These are phyloP conservation scores for Cecropterus lyciades DNA, from an alignment of 1,140 invertebrate genomes.

Conservation along the genomic window DNA sequence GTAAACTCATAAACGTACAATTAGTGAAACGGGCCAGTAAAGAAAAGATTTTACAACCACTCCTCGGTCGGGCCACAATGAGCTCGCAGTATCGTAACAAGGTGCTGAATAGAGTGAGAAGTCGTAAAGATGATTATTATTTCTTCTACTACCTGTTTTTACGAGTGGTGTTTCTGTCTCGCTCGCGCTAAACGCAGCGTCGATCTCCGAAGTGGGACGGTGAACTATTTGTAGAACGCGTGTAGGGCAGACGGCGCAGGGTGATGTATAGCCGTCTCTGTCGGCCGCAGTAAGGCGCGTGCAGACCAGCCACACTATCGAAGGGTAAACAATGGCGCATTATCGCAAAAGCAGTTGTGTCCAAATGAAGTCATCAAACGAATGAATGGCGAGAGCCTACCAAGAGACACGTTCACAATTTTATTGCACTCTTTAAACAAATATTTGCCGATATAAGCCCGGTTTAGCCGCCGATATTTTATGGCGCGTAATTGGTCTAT, in stretches of 20 bases:
- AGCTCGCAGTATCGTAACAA: constrained; percentile 84
- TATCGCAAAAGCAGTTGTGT: constrained; percentile 75
- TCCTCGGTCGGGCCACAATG: constrained; percentile 79
- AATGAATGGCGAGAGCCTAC: constrained; percentile 76
- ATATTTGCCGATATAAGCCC: constrained; percentile 68
- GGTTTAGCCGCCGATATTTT: constrained; percentile 49
- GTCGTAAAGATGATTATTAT: constrained; percentile 85
- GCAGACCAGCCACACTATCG: constrained; percentile 75
- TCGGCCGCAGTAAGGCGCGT: constrained; percentile 75
- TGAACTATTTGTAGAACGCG: constrained; percentile 52
- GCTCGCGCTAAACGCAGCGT: constrained; percentile 41
- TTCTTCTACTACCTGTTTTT: constrained; percentile 85
- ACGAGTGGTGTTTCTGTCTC: constrained; percentile 64
- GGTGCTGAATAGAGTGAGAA: constrained; percentile 85
- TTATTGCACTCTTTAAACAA: constrained; percentile 79
- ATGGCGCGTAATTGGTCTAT: constrained; percentile 55
- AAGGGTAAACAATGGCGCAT: constrained; percentile 83
- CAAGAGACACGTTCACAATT: constrained; percentile 74
- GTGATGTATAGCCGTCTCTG: constrained; percentile 63
- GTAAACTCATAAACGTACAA: constrained; percentile 84
- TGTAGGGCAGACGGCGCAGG: constrained; percentile 50
- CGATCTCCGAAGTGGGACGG: constrained; percentile 58
- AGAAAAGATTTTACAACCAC: constrained; percentile 84
- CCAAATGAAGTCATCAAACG: constrained; percentile 83
- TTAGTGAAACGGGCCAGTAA: constrained; percentile 82